Conservation (phyloP, 2,888 invertebrate genomes). For the Heteropelma amictum region DNA sequence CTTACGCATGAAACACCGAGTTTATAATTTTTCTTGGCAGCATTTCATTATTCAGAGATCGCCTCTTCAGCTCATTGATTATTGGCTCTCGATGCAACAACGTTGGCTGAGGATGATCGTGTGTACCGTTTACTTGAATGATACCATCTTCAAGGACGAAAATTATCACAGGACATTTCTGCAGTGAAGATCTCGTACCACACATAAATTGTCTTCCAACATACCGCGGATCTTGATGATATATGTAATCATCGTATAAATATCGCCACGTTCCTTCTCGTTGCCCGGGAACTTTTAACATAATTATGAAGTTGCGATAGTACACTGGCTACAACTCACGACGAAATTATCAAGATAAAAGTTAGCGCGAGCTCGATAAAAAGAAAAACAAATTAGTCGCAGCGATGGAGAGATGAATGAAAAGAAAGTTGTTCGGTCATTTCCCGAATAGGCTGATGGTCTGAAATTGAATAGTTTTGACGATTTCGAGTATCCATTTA, state of each 20-base stretch:
- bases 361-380: too few relatives aligned
- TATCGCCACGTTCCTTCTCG: not conserved
- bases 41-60: not conserved
- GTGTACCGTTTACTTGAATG: not conserved
- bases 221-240: not conserved
- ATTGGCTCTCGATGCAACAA: not conserved
- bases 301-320: too few relatives aligned
- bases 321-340: too few relatives aligned
- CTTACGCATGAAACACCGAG: not conserved
- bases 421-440: too few relatives aligned
- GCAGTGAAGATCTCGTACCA: not conserved
- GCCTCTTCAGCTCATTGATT: not conserved
- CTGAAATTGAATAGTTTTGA: too few relatives aligned
- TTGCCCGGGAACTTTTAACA: not conserved
- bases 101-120: not conserved
- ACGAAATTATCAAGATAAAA: too few relatives aligned
- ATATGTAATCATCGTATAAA: not conserved
- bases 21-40: not conserved
- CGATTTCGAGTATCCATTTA: too few relatives aligned
- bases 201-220: not conserved
- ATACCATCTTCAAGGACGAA: not conserved
- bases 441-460: too few relatives aligned
- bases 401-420: too few relatives aligned
- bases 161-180: not conserved
- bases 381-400: too few relatives aligned